phyloP scores from a whole-genome alignment of 1,140 invertebrate species.

The Drosophila ogumai region DNA sequence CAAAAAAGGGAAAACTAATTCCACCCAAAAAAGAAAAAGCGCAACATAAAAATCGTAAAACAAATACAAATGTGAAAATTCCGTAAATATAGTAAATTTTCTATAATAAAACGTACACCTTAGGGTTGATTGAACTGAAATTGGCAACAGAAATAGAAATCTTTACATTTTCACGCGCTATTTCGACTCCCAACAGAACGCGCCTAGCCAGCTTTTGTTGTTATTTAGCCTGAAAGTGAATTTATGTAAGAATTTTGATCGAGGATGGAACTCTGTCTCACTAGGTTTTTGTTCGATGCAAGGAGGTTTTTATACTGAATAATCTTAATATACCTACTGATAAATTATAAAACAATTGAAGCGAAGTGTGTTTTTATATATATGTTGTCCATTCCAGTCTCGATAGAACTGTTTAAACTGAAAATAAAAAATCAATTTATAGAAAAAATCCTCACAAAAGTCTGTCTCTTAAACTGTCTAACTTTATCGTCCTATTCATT shows the following conservation, averaged over 20 bases:
- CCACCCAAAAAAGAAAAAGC: slow-evolving; percentile 33
- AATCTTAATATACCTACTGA: slow-evolving; percentile 64
- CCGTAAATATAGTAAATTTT: slow-evolving; percentile 69
- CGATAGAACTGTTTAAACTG: slow-evolving; percentile 70
- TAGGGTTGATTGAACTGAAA: slow-evolving; percentile 34
- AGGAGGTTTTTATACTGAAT: slow-evolving; percentile 69
- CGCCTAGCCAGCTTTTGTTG: slow-evolving; percentile 55
- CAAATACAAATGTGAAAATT: slow-evolving; percentile 52
- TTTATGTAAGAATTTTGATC: slow-evolving; percentile 51
- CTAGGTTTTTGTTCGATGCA: slow-evolving; percentile 56
- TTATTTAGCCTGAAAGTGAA: slow-evolving; percentile 63
- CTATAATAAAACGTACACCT: slow-evolving; percentile 34
- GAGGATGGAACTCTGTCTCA: slow-evolving; percentile 24
- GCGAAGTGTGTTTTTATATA: slow-evolving; percentile 53
- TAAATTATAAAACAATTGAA: slow-evolving; percentile 62
- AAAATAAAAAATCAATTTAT: slow-evolving; percentile 69
- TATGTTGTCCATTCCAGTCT: slow-evolving; percentile 76
- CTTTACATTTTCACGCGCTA: slow-evolving; percentile 35
- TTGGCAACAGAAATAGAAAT: slow-evolving; percentile 39
- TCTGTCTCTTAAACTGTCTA: slow-evolving; percentile 13
- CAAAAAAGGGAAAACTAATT: slow-evolving; percentile 19
- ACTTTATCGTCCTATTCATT: slow-evolving; percentile 40
- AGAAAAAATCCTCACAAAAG: slow-evolving; percentile 34
- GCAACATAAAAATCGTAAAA: slow-evolving; percentile 36
- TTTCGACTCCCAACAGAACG: slow-evolving; percentile 17